Base-by-base conservation (phyloP, 2,113 vertebrate genomes). In the Smithornis capensis region DNA sequence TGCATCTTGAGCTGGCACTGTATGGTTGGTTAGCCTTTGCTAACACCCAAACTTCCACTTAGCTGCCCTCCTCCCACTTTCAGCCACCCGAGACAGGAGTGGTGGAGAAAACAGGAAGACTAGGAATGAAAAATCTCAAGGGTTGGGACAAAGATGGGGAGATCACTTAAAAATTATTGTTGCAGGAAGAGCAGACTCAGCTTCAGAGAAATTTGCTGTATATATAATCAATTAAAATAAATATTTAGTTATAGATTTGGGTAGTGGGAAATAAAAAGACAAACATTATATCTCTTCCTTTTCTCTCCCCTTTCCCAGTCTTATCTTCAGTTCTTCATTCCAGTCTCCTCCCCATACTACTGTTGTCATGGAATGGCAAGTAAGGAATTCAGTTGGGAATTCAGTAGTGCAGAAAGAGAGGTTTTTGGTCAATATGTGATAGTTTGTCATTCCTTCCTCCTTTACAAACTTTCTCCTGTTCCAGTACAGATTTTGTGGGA, bases 361-460 rank as follows among this genome's bases (percentile, higher is more conserved):
- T 19, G 5, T 45, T 19, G 6, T 8, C 73, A 28, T 14, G 31
- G 47, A n/a, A n/a, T n/a, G n/a, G n/a, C n/a, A n/a, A 69, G 40
- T 6, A 33, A 50, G 29, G 23, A 62, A 38, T 8, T 0, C 1
- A 53, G 9, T 7, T 8, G 24, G 29, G 23, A 62, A 38, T 8
- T 0, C 1, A 53, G 9, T 7, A 7, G 24, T 2, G 3, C 8
- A 33, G n/a, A 31, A 25, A 27, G 12, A 49, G 4, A 3, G 7
- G 2, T 3, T 49, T 53, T 14, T 6, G 2, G 28, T 38, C 37
- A 33, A 8, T 18, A 19, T 0, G 0, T 22, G 10, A 7, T 16
- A 7, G 3, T 29, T 84, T 74, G n/a, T 9, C 62, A 49, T 44
- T 71, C 9, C 22, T 84, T 52, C n/a, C 7, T 40, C 27, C 19